Percentiles rank a stretch among this genome's conserved stretches.
Evolutionary conservation across 2,888 invertebrate species (phyloP).

Genomic region (Pandemis corylana): DNA sequence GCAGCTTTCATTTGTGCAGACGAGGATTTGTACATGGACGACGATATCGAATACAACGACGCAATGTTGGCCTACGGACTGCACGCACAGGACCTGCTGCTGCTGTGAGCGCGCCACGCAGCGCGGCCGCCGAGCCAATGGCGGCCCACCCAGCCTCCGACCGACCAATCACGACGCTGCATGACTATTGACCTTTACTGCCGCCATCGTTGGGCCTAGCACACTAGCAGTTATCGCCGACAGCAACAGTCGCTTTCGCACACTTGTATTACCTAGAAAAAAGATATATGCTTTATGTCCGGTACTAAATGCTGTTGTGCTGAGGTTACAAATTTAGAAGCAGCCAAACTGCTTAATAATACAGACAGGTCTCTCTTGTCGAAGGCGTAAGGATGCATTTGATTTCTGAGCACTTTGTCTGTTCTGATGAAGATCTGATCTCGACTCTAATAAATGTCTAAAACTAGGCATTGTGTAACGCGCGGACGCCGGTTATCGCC

Average conservation of each 20-base stretch:
- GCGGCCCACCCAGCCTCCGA: background rate
- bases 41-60: slow-evolving; percentile 65
- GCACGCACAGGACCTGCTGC: slow-evolving; percentile 61
- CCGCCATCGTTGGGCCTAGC: background rate
- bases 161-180: background rate
- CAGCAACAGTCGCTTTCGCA: background rate
- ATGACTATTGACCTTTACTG: background rate
- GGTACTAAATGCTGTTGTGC: background rate
- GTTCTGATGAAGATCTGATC: background rate
- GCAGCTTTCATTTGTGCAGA: slow-evolving; percentile 49
- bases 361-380: background rate
- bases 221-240: background rate
- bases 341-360: background rate
- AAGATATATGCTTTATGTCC: background rate
- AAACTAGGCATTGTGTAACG: background rate
- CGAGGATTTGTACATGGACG: slow-evolving; percentile 66
- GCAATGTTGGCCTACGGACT: slow-evolving; percentile 58
- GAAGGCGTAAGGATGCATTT: background rate
- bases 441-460: background rate
- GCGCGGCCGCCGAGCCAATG: background rate
- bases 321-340: background rate
- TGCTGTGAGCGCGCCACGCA: slow-evolving; percentile 49
- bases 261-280: background rate
- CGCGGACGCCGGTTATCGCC: no score
- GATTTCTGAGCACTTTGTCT: background rate